phyloP scores from a whole-genome alignment of 2,888 invertebrate genomes.

The Ophion ellenae region DNA sequence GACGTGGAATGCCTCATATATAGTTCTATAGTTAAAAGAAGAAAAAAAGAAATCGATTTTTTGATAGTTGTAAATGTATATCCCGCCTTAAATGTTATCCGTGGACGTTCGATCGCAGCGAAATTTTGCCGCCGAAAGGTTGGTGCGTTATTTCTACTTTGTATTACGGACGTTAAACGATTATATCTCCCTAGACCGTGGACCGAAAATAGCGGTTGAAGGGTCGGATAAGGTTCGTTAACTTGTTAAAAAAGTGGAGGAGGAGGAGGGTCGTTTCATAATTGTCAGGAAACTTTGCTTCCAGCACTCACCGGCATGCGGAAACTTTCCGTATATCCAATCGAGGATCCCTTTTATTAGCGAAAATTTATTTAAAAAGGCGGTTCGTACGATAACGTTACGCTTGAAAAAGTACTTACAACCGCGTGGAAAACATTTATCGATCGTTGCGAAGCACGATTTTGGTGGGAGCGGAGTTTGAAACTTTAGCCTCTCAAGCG shows the following conservation, averaged over 20 bases:
- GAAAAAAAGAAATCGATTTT: no score
- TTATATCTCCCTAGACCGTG: background rate
- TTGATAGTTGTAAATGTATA: no score
- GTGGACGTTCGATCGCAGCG: background rate
- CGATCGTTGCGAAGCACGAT: conserved; percentile 35
- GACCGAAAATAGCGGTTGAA: conserved; percentile 26
- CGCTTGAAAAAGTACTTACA: conserved; percentile 52
- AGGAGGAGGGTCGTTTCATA: conserved; percentile 17
- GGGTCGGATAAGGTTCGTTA: conserved; percentile 52
- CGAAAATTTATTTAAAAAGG: conserved; percentile 60
- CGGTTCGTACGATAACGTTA: conserved; percentile 48
- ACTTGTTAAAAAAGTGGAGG: conserved; percentile 31
- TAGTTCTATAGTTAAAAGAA: no score
- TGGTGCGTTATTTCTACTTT: background rate
- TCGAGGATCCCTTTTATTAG: conserved; percentile 45
- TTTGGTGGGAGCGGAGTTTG: conserved; percentile 1
- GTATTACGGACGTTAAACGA: conserved; percentile 17
- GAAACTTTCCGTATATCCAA: conserved; percentile 57
- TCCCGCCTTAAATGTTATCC: background rate
- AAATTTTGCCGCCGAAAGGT: background rate
- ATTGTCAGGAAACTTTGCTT: conserved; percentile 53
- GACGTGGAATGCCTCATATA: no score
- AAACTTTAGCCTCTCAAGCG: conserved; percentile 24
- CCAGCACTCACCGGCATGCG: conserved; percentile 29
- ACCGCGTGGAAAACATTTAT: conserved; percentile 29